Base-by-base conservation (phyloP, 2,888 invertebrate species). In the Eupithecia centaureata region DNA sequence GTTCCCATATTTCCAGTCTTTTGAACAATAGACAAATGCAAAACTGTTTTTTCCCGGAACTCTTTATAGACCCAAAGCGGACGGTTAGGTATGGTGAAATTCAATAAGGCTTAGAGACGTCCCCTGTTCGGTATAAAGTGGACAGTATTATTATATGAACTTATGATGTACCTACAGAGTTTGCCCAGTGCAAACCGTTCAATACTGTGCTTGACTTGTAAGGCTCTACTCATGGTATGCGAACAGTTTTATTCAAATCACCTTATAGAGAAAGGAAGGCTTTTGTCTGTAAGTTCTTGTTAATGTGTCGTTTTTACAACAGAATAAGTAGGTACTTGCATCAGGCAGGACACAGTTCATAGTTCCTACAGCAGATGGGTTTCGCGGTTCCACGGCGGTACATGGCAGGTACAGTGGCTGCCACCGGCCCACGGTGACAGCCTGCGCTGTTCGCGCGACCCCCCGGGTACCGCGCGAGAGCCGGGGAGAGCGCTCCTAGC, bases 111-210 rank as follows among this genome's bases (percentile, higher is more conserved):
- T 22, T 22, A 74, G 75, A 78, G 75, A 27, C 52, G 54, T 54
- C 33, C 61, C 30, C 25, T 60, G 38, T 65, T 58, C 58, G 59
- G 59, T 65, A 28, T 58, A 60, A 60, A 64, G 64, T 64, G 59
- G 32, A 59, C 61, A 63, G 57, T 65, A 78, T 79, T 77, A 71
- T 56, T 67, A 62, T 73, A 72, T 66, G 68, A 73, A 58, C 67
- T 65, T 25, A 52, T 70, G 56, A 66, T 72, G 74, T 72, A 76
- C 71, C 78, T 79, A 67, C 73, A 70, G 65, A 82, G 82, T 85
- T 83, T 84, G 81, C 75, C 73, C 72, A 63, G 35, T 68, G 76
- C 79, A 82, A 85, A 84, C 82, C 27, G 27, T 27, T 52, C 52
- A 52, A 25, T 52, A 52, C 15, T 27, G 15, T 15, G 27, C 27